A percentile compares a stretch with the other conserved stretches of the same genome.
phyloP scores from a whole-genome alignment of 1,140 invertebrate species.

The Probaryconus sp. region DNA sequence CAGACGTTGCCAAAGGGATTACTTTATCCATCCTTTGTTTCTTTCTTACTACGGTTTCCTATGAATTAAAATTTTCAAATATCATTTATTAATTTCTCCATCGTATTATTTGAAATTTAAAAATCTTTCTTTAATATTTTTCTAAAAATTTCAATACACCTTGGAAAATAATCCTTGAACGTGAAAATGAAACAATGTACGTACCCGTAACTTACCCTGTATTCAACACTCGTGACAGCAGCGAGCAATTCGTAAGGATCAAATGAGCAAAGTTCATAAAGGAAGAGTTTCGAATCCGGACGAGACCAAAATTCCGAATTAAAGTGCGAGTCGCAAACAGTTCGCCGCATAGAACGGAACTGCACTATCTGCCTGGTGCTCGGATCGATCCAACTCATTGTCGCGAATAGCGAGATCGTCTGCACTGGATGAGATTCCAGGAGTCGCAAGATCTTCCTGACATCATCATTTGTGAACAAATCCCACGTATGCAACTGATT shows the following conservation, averaged over 20 bases:
- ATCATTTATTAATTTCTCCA: no score
- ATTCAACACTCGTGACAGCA: conserved; percentile 67
- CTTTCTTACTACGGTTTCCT: conserved; percentile 38
- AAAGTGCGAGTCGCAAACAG: conserved; percentile 64
- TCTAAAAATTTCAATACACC: no score
- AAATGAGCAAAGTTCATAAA: conserved; percentile 69
- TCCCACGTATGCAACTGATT: conserved; percentile 66
- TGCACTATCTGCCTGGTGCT: conserved; percentile 22
- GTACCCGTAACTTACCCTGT: conserved; percentile 57
- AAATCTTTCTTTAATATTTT: no score
- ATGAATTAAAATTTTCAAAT: no score
- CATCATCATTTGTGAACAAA: conserved; percentile 64
- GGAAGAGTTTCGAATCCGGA: conserved; percentile 58
- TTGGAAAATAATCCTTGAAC: no score
- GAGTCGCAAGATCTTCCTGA: conserved; percentile 65
- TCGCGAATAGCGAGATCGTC: conserved; percentile 66
- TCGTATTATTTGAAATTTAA: no score
- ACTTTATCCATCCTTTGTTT: conserved; percentile 12
- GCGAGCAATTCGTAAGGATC: conserved; percentile 68
- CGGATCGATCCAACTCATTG: conserved; percentile 50
- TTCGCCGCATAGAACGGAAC: conserved; percentile 57
- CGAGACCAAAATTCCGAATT: conserved; percentile 65
- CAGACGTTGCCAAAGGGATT: conserved; percentile 52
- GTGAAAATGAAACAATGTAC: conserved; percentile 2
- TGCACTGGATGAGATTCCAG: conserved; percentile 68